phyloP scores from a whole-genome alignment of 2,888 invertebrate genomes.

The Campoletis raptor region DNA sequence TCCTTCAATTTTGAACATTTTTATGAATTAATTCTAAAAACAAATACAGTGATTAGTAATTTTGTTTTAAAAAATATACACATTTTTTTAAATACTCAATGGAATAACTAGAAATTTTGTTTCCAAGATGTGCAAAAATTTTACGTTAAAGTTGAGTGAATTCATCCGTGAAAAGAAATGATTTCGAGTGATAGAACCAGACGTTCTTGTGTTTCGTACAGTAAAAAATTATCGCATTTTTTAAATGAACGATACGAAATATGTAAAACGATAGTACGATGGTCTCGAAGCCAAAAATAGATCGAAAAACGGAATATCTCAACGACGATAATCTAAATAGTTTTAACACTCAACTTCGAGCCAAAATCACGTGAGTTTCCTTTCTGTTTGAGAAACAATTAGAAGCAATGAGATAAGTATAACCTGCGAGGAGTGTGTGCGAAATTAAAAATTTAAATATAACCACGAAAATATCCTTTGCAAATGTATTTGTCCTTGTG shows the following conservation, averaged over 20 bases:
- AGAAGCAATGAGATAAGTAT: slow-evolving; percentile 58
- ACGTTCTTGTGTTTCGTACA: slow-evolving; percentile 15
- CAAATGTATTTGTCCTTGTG: slow-evolving; percentile 37
- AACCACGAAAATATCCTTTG: slow-evolving; percentile 53
- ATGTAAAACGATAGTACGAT: slow-evolving; percentile 10
- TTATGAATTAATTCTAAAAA: too few relatives aligned
- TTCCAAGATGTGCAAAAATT: neutral
- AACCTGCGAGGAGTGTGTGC: slow-evolving; percentile 43
- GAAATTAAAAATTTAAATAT: slow-evolving; percentile 60
- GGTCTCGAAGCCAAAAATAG: slow-evolving; percentile 2
- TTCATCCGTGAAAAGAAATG: neutral
- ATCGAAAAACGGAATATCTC: slow-evolving; percentile 22
- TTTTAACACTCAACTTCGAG: slow-evolving; percentile 9
- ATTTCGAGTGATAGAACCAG: neutral
- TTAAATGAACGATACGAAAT: slow-evolving; percentile 41
- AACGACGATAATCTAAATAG: slow-evolving; percentile 20
- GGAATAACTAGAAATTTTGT: too few relatives aligned
- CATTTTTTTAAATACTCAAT: too few relatives aligned
- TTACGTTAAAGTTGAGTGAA: neutral
- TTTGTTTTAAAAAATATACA: too few relatives aligned
- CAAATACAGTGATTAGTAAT: too few relatives aligned
- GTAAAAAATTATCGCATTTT: neutral
- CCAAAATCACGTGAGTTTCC: slow-evolving; percentile 54
- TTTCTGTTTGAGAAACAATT: slow-evolving; percentile 65
- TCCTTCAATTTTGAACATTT: too few relatives aligned